Base-by-base conservation (phyloP, 2,888 invertebrate genomes). In the Eupithecia dodoneata region DNA sequence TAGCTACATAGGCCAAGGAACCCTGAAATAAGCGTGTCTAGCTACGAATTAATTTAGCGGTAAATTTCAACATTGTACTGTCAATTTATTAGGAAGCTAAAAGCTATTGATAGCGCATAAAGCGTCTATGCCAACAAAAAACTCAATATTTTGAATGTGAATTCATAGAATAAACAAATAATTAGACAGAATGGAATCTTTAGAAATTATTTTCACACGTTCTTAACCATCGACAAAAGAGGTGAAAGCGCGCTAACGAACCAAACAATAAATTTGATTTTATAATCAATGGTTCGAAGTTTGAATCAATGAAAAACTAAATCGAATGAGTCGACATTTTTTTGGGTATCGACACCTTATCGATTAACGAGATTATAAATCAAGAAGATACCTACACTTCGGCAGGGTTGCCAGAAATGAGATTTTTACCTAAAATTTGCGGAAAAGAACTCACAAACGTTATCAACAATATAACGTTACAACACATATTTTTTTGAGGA, bases 271-370 rank as follows among this genome's bases (percentile, higher is more conserved):
- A 88, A 86, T 89, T 88, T 86, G 87, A 89, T 90, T 90, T 91
- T 86, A 87, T 86, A 90, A 90, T 88, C 89, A 90, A 79, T 75
- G 76, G 79, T 55, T 69, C 70, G 74, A 65, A 69, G 47, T 72
- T 76, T 76, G 74, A 78, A 78, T 76, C 76, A 78, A 90, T 90
- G 87, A 87, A 90, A 91, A 92, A 93, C 92, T 92, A 92, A 92
- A 91, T 89, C 91, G 90, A 87, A 92, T 92, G 92, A 93, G 89
- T 92, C 91, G 91, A 87, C 92, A 92, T 83, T 89, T 91, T 70
- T 70, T 89, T 66, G 18, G 69, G 72, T 72, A 76, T 76, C 65
- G 74, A 72, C 42, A 71, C 71, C 71, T 30, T 73, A 76, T 65
- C 85, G 89, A 89, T 90, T 90, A 88, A 84, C 87, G 84, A 89